Conservation (phyloP, 2,888 invertebrate genomes). For the Oligia strigilis region DNA sequence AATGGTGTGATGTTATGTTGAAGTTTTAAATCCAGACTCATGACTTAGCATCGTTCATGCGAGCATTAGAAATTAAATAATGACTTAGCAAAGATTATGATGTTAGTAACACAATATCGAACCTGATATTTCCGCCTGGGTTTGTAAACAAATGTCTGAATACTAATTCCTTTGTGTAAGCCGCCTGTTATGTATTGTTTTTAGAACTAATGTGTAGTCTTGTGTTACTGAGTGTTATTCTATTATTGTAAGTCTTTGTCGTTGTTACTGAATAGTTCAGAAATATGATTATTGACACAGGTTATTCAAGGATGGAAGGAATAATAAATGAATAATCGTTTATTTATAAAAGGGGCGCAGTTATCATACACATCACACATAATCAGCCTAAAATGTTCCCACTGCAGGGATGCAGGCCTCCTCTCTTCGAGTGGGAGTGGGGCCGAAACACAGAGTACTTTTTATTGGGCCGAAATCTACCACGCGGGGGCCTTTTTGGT, state of each 20-base stretch:
- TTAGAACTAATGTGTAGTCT: conserved; percentile 18
- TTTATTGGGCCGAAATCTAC: too few relatives aligned
- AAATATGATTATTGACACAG: not conserved
- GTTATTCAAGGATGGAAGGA: not conserved
- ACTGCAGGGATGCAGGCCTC: too few relatives aligned
- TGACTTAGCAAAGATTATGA: not conserved
- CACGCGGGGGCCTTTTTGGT: too few relatives aligned
- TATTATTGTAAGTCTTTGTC: conserved; percentile 1
- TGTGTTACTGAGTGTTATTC: conserved; percentile 13
- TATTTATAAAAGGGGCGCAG: not conserved
- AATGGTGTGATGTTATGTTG: too few relatives aligned
- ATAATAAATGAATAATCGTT: not conserved
- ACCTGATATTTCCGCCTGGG: conserved; percentile 43
- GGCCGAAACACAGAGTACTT: too few relatives aligned
- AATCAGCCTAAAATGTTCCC: too few relatives aligned
- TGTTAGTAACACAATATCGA: conserved; percentile 32
- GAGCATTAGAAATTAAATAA: not conserved
- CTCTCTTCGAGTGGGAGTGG: too few relatives aligned
- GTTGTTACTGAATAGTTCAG: not conserved
- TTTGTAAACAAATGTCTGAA: conserved; percentile 23
- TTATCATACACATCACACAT: too few relatives aligned
- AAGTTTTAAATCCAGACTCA: not conserved
- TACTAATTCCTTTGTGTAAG: conserved; percentile 21
- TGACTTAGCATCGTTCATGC: not conserved
- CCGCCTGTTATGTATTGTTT: conserved; percentile 16